Evolutionary conservation across 2,113 vertebrate genomes (phyloP).

Genomic region (Engystomops pustulosus): DNA sequence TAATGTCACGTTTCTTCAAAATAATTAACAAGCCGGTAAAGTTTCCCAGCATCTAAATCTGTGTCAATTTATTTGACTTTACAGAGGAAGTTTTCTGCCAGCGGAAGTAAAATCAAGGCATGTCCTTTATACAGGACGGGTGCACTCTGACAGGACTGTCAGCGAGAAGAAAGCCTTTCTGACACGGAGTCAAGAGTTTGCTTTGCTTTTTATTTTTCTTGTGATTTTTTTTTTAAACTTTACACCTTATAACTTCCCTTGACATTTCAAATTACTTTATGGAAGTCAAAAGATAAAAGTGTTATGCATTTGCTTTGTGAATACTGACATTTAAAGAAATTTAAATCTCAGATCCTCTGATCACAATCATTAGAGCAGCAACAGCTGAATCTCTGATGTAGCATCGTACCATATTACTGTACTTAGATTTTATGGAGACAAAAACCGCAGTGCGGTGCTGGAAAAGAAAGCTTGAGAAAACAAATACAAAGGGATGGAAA

Average conservation of each 20-base stretch:
- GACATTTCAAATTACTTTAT: slow-evolving; percentile 63
- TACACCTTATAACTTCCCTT: slow-evolving; percentile 63
- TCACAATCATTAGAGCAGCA: slow-evolving; percentile 55
- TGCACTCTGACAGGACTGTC: slow-evolving; percentile 52
- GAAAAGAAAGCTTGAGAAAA: not conserved
- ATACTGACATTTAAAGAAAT: slow-evolving; percentile 64
- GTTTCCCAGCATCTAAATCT: slow-evolving; percentile 26
- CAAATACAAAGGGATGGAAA: not conserved
- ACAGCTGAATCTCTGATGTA: slow-evolving; percentile 60
- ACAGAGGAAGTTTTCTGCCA: slow-evolving; percentile 37
- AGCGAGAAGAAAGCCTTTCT: slow-evolving; percentile 56
- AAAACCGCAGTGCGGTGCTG: slow-evolving; percentile 18
- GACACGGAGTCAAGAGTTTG: slow-evolving; percentile 54
- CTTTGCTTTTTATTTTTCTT: slow-evolving; percentile 62
- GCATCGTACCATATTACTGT: slow-evolving; percentile 57
- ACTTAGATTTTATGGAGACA: not conserved
- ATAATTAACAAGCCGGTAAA: slow-evolving; percentile 38
- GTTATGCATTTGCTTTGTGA: slow-evolving; percentile 65
- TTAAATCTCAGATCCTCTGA: slow-evolving; percentile 57
- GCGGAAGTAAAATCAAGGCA: slow-evolving; percentile 46
- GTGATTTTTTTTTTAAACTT: slow-evolving; percentile 43
- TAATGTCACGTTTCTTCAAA: slow-evolving; percentile 4
- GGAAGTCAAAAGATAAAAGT: slow-evolving; percentile 67
- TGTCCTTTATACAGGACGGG: slow-evolving; percentile 52
- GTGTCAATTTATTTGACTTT: slow-evolving; percentile 55